Evolutionary conservation across 1,140 invertebrate genomes (phyloP).

Genomic region (Arctopsyche grandis): DNA sequence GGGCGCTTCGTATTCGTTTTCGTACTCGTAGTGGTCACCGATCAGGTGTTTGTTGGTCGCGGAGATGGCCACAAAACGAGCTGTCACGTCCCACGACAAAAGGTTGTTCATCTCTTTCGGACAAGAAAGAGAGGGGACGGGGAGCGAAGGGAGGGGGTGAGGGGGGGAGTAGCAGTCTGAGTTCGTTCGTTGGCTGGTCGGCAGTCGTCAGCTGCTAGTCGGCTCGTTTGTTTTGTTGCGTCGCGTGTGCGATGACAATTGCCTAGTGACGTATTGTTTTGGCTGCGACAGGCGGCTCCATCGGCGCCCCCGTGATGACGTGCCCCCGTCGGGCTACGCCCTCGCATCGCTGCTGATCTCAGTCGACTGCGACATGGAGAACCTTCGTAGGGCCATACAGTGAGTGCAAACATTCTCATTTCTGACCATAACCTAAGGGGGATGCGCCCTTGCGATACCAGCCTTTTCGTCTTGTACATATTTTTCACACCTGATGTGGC

Average conservation of each 20-base stretch:
- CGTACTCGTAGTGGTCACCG: too few relatives aligned
- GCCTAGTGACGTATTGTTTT: neutral
- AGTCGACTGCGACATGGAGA: constrained; percentile 41
- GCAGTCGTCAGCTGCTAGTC: neutral
- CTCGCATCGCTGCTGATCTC: neutral
- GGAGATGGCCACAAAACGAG: too few relatives aligned
- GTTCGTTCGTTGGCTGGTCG: neutral
- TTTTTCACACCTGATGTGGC: neutral
- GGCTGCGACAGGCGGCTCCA: neutral
- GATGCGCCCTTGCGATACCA: neutral
- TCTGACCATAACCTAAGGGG: neutral
- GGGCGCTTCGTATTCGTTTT: too few relatives aligned
- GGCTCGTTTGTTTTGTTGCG: neutral
- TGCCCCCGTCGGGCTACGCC: neutral
- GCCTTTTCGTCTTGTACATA: neutral
- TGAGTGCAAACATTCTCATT: constrained; percentile 29
- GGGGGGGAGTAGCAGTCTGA: too few relatives aligned
- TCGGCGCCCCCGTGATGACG: neutral
- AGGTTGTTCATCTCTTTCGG: neutral
- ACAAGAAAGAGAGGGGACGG: neutral
- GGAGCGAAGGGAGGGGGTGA: neutral
- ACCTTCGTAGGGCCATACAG: constrained; percentile 51
- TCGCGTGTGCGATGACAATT: neutral
- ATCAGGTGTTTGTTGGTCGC: too few relatives aligned
- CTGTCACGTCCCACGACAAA: too few relatives aligned